phyloP scores from a whole-genome alignment of 2,797 vertebrate genomes.

The Acrossocheilus wenchowensis region DNA sequence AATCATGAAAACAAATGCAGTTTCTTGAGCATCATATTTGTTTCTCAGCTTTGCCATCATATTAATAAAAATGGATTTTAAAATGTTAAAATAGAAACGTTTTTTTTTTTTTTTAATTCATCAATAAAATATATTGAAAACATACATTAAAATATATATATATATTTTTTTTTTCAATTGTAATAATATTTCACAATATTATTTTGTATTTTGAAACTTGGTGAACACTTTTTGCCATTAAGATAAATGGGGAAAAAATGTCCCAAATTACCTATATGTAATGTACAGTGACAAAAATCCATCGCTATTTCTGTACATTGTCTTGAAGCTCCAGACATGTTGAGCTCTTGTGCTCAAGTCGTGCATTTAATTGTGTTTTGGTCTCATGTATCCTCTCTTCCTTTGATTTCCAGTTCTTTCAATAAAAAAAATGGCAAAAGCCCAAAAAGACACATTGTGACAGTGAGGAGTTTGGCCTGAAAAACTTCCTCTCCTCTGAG shows the following conservation, averaged over 20 bases:
- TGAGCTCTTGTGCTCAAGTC: background rate
- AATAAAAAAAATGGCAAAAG: background rate
- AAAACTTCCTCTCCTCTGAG: conserved; percentile 22
- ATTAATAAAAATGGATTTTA: background rate
- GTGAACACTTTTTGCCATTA: background rate
- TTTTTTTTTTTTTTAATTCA: background rate
- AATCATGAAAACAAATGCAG: too few relatives aligned
- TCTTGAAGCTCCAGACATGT: background rate
- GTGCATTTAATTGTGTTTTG: background rate
- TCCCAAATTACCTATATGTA: background rate
- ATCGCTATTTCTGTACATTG: background rate
- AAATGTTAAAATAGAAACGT: background rate
- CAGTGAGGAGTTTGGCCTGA: background rate
- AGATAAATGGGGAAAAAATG: background rate
- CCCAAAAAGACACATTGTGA: background rate
- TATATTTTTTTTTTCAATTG: background rate
- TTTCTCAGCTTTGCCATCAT: background rate
- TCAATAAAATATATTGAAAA: background rate
- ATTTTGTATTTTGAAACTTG: background rate
- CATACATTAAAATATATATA: background rate
- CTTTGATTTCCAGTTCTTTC: background rate
- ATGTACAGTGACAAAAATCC: background rate
- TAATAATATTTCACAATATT: background rate
- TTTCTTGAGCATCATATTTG: background rate
- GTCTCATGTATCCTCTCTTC: background rate